Base-by-base conservation (phyloP, 2,113 vertebrate species). In the Meleagris gallopavo region DNA sequence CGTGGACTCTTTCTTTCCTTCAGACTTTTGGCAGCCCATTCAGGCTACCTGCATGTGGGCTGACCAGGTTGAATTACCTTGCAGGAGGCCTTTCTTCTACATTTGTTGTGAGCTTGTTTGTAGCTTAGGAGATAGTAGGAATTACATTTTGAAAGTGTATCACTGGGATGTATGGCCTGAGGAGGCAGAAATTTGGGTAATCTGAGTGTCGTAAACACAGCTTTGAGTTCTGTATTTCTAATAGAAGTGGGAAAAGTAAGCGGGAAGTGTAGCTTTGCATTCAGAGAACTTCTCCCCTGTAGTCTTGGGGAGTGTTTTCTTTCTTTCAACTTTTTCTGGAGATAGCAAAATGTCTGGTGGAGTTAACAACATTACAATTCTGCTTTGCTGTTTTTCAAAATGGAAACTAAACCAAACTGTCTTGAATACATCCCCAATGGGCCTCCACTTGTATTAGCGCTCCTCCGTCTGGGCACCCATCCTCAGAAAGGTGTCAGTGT, bases 401-500 rank as follows among this genome's bases (percentile, higher is more conserved):
- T 89, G 85, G 83, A 76, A 94, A 86, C 91, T n/a, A 94, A 89
- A 90, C 41, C 40, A 66, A 84, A 38, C 43, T n/a, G 13, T 32
- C 36, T 73, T 54, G 36, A 89, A 71, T 89, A 81, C 9, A 72
- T 25, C 83, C 24, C 64, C 77, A 65, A 69, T 94, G 54, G 73
- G 36, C 79, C 76, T 95, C 29, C 0, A 3, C 80, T 87, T 94
- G n/a, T 83, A 96, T 93, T 92, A 87, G 27, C 92, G 61, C 84
- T 80, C 86, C 91, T 92, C 50, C 32, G 86, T 93, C 79, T 90
- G 85, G 73, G 79, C 84, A 93, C 29, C 21, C 80, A 32, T 76
- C 32, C 61, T 22, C 90, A 89, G 90, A 77, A 92, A 43, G 52
- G 71, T 85, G 48, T 65, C 90, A 90, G 93, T 93, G 82, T 88